Evolutionary conservation across 1,140 invertebrate species (phyloP), one percentile per base, ranked within the genome.

Genomic region (Drosophila ogumai): DNA sequence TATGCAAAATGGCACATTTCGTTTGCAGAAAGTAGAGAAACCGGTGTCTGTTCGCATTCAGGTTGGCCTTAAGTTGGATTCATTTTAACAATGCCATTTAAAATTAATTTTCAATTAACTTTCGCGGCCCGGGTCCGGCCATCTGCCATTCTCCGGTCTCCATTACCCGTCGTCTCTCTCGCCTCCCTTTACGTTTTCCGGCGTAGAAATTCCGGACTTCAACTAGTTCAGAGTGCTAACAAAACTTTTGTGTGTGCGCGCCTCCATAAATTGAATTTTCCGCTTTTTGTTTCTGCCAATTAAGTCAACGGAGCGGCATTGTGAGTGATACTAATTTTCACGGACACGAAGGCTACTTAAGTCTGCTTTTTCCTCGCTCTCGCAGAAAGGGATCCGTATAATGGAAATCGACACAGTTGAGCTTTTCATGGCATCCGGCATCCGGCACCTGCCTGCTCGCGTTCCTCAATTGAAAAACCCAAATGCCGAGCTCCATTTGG

Each of bases 31-130:
- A 44, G 25, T 5, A 22, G 19, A n/a, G 15, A 9, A 25, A 34
- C 25, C 34, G 36, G 61, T 67, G 60, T 50, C 65, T 50, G 19
- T 44, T 28, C 58, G 61, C 44, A 25, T 63, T 38, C 41, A 68
- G 65, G 60, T 68, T 31, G 41, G 40, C 46, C 50, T 38, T 46
- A 54, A 66, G 55, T 59, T 61, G 76, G 71, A 65, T 81, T 73
- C 77, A 54, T 61, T 78, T 75, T 52, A 86, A 88, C 79, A 86
- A 79, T 80, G 84, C 64, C 64, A 88, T 88, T 82, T 84, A 84
- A 88, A 87, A 87, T 87, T 87, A 87, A 87, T 88, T 84, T 88
- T 88, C 80, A 87, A 87, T 87, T 87, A 88, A 82, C 80, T 88
- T 73, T 79, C 71, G 63, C 49, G 60, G 59, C 52, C 49, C 49